Base-by-base conservation (phyloP, 2,797 vertebrate genomes). In the Amblyopsis hoosieri region DNA sequence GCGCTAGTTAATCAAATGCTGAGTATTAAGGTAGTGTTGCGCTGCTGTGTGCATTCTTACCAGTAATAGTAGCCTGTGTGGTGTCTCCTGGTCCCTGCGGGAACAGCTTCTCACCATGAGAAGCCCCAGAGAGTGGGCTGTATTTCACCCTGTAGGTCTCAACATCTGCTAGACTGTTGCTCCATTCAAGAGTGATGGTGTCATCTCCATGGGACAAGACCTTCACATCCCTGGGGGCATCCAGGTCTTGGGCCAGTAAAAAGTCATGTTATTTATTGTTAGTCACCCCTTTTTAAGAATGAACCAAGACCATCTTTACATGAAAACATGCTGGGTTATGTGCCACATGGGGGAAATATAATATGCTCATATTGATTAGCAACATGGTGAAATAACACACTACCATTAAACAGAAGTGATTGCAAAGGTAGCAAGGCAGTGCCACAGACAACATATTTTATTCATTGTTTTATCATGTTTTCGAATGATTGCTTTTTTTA, bases 111-210 rank as follows among this genome's bases (percentile, higher is more conserved):
- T 98, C 96, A 0, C 92, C 89, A 0, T 98, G 97, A 62, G 91
- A 90, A 0, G 92, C 95, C 53, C 96, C 97, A 13, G 95, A 94
- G 72, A 99, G 92, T 17, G 96, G 95, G 13, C 93, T 95, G 19
- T 94, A 98, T 61, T 99, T 98, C 58, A 99, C 94, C 45, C 93
- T 87, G 69, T 98, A 99, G 60, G 63, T 88, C 66, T 92, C 86
- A 0, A 94, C 86, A 0, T 93, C 75, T 0, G 96, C 93, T 0
- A 85, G 85, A 76, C 92, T 96, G 71, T 98, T 97, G 47, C 80
- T 94, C 97, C 97, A 99, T 71, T 95, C 92, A 75, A 99, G 79
- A 23, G 93, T 95, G 79, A 99, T 92, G 76, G 92, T 96, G 69
- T 1, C 87, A 59, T 97, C 95, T 0, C 96, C 96, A 83, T 97